Evolutionary conservation across 2,797 vertebrate genomes (phyloP), one percentile per base, ranked within the genome.

Genomic region (Propithecus perrieri): DNA sequence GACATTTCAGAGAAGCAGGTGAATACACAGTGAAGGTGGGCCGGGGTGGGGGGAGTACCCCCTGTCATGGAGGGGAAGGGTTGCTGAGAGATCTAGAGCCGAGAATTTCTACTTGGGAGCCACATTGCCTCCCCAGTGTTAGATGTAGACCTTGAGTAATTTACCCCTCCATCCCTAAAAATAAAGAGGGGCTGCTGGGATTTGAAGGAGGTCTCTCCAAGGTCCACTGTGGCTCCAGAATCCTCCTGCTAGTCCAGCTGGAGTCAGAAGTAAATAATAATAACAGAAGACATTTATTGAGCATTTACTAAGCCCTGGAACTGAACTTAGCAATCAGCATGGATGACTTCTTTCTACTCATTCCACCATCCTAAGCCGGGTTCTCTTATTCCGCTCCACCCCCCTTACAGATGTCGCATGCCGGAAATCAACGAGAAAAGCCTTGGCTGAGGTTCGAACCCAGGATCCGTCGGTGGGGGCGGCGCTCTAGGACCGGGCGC

Each of bases 381-480:
- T 71, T 78, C 18, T 84, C 50, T 63, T 69, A 5, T 7, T 63
- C 30, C 26, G 28, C 33, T 26, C 18, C 4, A 33, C 4, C 38
- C 48, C 9, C 0, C 63, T 46, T 63, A 69, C 22, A n/a, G 46
- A 78, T 79, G 2, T 67, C 33, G 48, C 63, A 50, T 9, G 1
- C 4, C 5, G 13, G 12, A n/a, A 22, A 57, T 18, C 38, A 35
- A 12, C 5, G 20, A 48, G 13, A 15, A 26, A 2, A 9, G 0
- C 20, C 67, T 30, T 9, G 17, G 61, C 28, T 0, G 30, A 69
- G 33, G 78, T 67, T 65, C 20, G 30, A 96, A 71, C 50, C 50
- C 41, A 1, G 0, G 0, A 14, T 2, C 20, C 4, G 1, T 15
- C 2, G 5, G n/a, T 5, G 33, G 17, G 0, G 0, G 35, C 57